These are phyloP conservation scores for Saiga tatarica DNA, from an alignment of 2,113 vertebrate species.

Conservation along the genomic window DNA sequence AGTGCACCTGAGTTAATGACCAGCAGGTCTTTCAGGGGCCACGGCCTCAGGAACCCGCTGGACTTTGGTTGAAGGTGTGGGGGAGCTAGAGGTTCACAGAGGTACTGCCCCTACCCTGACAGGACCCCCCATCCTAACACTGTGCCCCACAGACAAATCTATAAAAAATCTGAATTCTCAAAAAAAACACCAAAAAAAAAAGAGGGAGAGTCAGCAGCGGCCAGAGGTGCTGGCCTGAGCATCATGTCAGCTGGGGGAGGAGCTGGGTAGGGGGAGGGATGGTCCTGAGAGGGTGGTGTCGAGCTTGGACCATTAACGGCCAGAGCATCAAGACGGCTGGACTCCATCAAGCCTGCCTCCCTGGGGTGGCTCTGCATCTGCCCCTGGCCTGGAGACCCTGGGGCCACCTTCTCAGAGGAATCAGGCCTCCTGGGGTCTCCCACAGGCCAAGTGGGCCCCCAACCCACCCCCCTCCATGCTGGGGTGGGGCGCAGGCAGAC, in stretches of 20 bases:
- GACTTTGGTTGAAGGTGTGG: rapidly evolving
- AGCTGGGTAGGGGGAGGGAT: neutral
- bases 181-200: too few relatives aligned
- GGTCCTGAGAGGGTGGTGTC: neutral
- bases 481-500: neutral
- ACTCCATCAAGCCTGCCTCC: neutral
- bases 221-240: neutral
- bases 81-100: neutral
- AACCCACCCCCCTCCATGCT: neutral
- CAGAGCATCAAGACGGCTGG: neutral
- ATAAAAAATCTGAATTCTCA: neutral
- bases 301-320: neutral
- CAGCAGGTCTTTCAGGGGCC: neutral
- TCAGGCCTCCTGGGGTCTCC: neutral
- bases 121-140: neutral
- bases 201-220: neutral
- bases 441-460: neutral
- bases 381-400: neutral
- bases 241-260: neutral
- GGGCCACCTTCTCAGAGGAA: neutral
- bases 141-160: neutral
- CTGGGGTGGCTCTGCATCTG: neutral
- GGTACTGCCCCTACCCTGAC: too few relatives aligned
- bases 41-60: neutral
- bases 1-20: rapidly evolving